Conservation (phyloP, 2,797 vertebrate species). For the Lateolabrax maculatus region DNA sequence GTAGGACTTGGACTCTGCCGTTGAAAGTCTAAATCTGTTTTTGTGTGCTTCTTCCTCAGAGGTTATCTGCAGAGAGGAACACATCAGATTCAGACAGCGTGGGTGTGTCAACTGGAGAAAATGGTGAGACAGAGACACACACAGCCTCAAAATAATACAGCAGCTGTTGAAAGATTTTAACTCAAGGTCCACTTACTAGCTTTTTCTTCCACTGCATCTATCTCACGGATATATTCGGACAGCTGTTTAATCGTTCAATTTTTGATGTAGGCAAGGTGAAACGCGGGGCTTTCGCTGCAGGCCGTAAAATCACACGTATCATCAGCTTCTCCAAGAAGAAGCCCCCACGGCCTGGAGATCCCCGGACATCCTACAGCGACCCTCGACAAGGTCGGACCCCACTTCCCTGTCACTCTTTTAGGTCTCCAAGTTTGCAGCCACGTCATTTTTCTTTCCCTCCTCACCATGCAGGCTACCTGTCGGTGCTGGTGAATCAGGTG, state of each 20-base stretch:
- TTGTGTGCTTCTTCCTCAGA: conserved; percentile 80
- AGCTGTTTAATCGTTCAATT: neutral
- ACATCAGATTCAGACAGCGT: conserved; percentile 93
- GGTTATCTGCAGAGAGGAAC: conserved; percentile 92
- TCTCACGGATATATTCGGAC: neutral
- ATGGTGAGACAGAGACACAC: conserved; percentile 63
- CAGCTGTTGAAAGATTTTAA: neutral
- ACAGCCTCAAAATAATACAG: conserved; percentile 2
- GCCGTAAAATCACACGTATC: conserved; percentile 97
- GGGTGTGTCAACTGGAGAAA: conserved; percentile 81
- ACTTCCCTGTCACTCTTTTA: neutral
- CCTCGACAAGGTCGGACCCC: conserved; percentile 90
- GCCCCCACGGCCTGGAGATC: conserved; percentile 84
- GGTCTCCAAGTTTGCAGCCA: fast-evolving
- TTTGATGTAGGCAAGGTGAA: conserved; percentile 89
- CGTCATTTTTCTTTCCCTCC: neutral
- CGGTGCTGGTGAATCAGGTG: conserved; percentile 92
- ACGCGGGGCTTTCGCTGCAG: conserved; percentile 92
- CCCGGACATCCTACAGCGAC: conserved; percentile 83
- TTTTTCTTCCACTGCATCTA: neutral
- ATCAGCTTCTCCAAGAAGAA: conserved; percentile 99
- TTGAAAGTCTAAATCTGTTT: conserved; percentile 33
- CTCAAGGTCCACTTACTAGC: neutral
- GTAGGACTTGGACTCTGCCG: neutral
- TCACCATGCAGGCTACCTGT: conserved; percentile 87